phyloP scores from a whole-genome alignment of 2,113 vertebrate species.

The Aldabrachelys gigantea region DNA sequence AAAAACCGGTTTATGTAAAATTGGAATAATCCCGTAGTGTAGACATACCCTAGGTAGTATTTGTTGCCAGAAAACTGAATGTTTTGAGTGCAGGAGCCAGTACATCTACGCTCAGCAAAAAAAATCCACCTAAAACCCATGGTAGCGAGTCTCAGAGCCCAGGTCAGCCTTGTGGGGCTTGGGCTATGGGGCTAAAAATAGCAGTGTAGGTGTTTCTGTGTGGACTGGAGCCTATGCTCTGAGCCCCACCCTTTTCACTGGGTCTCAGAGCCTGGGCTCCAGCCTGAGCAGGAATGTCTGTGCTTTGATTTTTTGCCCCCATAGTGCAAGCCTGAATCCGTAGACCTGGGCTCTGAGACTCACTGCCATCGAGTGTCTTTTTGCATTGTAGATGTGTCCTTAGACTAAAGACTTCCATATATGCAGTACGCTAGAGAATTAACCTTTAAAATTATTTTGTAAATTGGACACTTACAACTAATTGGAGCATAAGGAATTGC shows the following conservation, averaged over 20 bases:
- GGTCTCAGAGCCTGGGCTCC: neutral
- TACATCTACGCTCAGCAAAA: neutral
- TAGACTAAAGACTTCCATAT: neutral
- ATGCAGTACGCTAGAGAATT: neutral
- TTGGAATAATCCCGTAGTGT: too few species aligned
- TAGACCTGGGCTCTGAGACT: neutral
- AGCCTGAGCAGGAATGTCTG: too few species aligned
- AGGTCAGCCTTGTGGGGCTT: neutral
- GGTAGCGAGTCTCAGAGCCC: too few species aligned
- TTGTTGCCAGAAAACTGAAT: neutral
- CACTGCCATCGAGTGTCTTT: neutral
- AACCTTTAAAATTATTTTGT: slow-evolving; percentile 39
- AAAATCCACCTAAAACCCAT: too few species aligned
- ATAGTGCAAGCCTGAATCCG: neutral
- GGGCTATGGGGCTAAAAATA: neutral
- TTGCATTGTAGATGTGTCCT: neutral
- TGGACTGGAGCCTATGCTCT: neutral
- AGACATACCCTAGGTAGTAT: neutral
- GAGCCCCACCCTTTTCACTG: too few species aligned
- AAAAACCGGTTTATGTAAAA: too few species aligned
- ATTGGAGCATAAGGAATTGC: slow-evolving; percentile 45
- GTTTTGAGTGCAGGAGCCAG: too few species aligned
- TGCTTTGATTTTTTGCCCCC: neutral
- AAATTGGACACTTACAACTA: slow-evolving; percentile 47
- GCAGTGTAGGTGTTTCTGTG: neutral